Percentiles rank a stretch among this genome's conserved stretches.
Evolutionary conservation across 2,113 vertebrate species (phyloP).

Genomic region (Thalassoma bifasciatum): DNA sequence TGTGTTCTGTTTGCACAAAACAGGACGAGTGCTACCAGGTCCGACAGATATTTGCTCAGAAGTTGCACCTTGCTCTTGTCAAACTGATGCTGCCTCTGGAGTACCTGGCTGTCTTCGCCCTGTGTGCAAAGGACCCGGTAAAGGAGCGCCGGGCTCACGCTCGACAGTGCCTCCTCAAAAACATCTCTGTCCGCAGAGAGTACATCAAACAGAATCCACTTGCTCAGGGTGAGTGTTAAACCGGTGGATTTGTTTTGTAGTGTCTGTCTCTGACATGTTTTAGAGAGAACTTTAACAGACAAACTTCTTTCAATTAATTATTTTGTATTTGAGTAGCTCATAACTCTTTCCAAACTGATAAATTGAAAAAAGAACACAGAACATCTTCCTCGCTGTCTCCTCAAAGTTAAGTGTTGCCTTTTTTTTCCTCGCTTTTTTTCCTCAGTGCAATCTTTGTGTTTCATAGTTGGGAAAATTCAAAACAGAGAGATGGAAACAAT

Average conservation of each 20-base stretch:
- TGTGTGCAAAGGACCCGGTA: slow-evolving; percentile 99
- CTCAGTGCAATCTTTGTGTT: too few relatives aligned
- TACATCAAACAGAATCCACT: slow-evolving; percentile 98
- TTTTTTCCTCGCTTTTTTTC: too few relatives aligned
- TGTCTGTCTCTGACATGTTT: too few relatives aligned
- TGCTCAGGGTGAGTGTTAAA: slow-evolving; percentile 87
- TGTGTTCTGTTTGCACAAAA: fast-evolving
- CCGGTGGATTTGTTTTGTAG: too few relatives aligned
- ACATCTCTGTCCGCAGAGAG: slow-evolving; percentile 97
- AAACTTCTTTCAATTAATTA: too few relatives aligned
- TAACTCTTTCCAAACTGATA: too few relatives aligned
- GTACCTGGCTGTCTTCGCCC: slow-evolving; percentile 97
- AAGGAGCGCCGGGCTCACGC: slow-evolving; percentile 98
- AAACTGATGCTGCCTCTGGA: slow-evolving; percentile 95
- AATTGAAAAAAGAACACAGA: too few relatives aligned
- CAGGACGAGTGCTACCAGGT: slow-evolving; percentile 99
- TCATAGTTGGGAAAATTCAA: too few relatives aligned
- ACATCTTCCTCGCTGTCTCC: too few relatives aligned
- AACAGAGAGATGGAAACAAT: background rate
- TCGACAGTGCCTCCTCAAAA: slow-evolving; percentile 98
- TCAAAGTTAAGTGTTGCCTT: background rate
- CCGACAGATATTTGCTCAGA: slow-evolving; percentile 98
- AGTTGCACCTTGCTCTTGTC: slow-evolving; percentile 95
- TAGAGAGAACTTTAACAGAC: too few relatives aligned
- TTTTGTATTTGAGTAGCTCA: too few relatives aligned